phyloP scores from a whole-genome alignment of 2,113 vertebrate genomes.

The Panthera leo region DNA sequence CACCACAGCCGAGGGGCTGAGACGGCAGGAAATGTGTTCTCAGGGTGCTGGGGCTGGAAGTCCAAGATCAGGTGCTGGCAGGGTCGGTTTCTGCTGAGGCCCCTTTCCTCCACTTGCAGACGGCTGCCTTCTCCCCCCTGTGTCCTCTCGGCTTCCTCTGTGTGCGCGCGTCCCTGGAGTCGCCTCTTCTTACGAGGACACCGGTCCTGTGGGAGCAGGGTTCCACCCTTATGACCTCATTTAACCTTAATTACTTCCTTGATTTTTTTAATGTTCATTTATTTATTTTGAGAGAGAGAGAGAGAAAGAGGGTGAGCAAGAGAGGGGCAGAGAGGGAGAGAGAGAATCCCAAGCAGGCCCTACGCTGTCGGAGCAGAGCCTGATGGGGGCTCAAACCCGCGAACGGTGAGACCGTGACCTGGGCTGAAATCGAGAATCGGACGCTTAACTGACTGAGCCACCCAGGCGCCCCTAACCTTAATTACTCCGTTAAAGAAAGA shows the following conservation, averaged over 20 bases:
- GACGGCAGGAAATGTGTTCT: not conserved
- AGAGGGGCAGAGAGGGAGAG: too few relatives aligned
- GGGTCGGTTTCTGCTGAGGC: not conserved
- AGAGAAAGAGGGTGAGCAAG: too few relatives aligned
- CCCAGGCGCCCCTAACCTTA: too few relatives aligned
- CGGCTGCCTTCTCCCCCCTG: not conserved
- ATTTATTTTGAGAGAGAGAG: too few relatives aligned
- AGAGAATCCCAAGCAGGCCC: too few relatives aligned
- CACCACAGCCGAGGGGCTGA: not conserved
- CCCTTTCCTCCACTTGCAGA: not conserved
- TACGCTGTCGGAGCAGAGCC: too few relatives aligned
- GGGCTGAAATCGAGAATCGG: too few relatives aligned
- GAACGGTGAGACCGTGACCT: too few relatives aligned
- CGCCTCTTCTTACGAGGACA: not conserved
- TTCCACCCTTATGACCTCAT: not conserved
- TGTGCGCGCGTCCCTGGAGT: fast-evolving
- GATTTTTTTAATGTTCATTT: too few relatives aligned
- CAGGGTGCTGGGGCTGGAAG: not conserved
- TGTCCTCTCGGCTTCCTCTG: not conserved
- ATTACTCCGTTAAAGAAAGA: too few relatives aligned
- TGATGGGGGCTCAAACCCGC: too few relatives aligned
- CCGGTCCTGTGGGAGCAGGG: not conserved
- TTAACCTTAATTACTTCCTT: not conserved
- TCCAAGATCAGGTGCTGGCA: not conserved
- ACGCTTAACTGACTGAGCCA: too few relatives aligned